Evolutionary conservation across 2,113 vertebrate species (phyloP), one percentile per base, ranked within the genome.

Genomic region (Pseudopodoces humilis): DNA sequence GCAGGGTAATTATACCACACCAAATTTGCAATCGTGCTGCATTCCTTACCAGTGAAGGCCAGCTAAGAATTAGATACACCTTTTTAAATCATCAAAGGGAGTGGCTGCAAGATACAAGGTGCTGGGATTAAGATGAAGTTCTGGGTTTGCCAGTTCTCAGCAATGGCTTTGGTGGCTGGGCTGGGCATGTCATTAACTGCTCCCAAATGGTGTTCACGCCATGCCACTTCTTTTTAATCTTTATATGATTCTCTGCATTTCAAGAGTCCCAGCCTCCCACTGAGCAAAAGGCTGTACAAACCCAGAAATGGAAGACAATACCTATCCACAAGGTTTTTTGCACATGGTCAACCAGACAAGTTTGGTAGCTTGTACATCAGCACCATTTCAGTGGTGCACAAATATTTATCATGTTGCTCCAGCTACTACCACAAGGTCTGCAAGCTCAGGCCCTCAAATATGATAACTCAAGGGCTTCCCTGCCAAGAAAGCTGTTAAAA

Each of bases 101-200:
- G 95, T 93, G 88, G 76, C 60, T 92, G 78, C 33, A 85, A 92
- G 90, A 89, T 91, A 94, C 35, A 93, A 84, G 49, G 83, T 84
- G 67, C 49, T 28, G 43, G 33, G 53, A 95, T 96, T 92, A 96
- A 86, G 92, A 70, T 60, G 84, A 96, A 86, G 69, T 94, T 94
- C 90, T 86, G 92, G 90, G 92, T 94, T 94, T 93, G 95, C 88
- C 80, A 96, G 90, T 96, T 93, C 93, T 94, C 83, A 78, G 92
- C 47, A 56, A 71, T 35, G 76, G 56, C 68, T 90, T 95, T 86
- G 68, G 81, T 96, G 83, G 53, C 65, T 95, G 93, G 82, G 90
- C 72, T 94, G 90, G 93, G 81, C 65, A 50, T 0, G 10, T 83
- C 82, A 64, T 83, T 74, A 95, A 68, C 47, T 70, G 89, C 39